A percentile compares a stretch with the other conserved stretches of the same genome.
Evolutionary conservation across 2,797 vertebrate species (phyloP).

Genomic region (Poecilia velifera): DNA sequence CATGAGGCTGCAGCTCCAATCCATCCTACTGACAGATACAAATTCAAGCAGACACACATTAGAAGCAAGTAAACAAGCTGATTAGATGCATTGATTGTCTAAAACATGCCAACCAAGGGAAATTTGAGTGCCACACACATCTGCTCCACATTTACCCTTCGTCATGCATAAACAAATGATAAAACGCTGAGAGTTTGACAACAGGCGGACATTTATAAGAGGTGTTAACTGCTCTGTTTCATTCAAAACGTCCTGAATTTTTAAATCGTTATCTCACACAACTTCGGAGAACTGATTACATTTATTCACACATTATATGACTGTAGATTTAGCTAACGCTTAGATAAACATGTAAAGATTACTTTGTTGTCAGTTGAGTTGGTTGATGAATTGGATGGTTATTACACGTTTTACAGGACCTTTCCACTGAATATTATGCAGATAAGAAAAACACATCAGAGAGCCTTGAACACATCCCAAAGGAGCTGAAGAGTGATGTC

Average conservation of each 20-base stretch:
- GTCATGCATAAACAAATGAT: constrained; percentile 28
- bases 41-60: constrained; percentile 37
- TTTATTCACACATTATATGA: not conserved
- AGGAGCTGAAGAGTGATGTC: not conserved
- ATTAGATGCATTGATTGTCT: constrained; percentile 68
- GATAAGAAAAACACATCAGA: no score
- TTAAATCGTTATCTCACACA: constrained; percentile 13
- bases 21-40: constrained; percentile 39
- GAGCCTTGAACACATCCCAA: not conserved
- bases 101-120: constrained; percentile 54
- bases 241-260: constrained; percentile 35
- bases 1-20: constrained; percentile 27
- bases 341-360: not conserved
- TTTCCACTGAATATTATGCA: not conserved
- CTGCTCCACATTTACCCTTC: constrained; percentile 36
- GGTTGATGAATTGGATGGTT: not conserved
- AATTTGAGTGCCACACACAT: constrained; percentile 54
- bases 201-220: constrained; percentile 28
- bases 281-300: not conserved
- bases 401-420: not conserved
- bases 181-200: constrained; percentile 17
- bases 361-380: not conserved
- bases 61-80: constrained; percentile 67
- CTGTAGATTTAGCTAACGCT: not conserved
- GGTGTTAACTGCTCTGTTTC: constrained; percentile 26